phyloP scores from a whole-genome alignment of 1,140 invertebrate genomes.

The Caenorhabditis brenneri region DNA sequence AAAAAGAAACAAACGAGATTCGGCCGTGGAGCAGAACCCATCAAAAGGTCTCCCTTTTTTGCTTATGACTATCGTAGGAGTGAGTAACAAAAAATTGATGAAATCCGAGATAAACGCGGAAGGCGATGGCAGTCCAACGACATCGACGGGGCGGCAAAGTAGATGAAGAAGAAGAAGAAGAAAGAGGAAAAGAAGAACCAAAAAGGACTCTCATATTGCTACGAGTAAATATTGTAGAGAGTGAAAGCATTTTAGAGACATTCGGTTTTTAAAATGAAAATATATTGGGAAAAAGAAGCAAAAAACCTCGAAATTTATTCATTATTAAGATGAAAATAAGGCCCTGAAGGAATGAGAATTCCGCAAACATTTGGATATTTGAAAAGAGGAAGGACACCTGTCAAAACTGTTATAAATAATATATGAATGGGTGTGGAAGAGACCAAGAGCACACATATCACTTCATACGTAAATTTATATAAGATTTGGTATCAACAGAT shows the following conservation, averaged over 20 bases:
- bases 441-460: background rate
- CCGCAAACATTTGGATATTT: background rate
- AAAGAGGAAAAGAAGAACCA: background rate
- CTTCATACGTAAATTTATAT: background rate
- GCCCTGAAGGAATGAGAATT: background rate
- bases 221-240: constrained; percentile 24
- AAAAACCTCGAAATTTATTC: background rate
- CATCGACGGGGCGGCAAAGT: background rate
- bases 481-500: background rate
- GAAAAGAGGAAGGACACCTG: constrained; percentile 18
- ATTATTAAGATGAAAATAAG: constrained; percentile 27
- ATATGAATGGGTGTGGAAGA: constrained; percentile 11
- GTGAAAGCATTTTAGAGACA: background rate
- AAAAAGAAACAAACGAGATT: constrained; percentile 37
- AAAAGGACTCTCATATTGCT: constrained; percentile 36
- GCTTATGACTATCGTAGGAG: constrained; percentile 33
- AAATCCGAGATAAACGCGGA: constrained; percentile 41
- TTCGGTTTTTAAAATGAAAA: constrained; percentile 20
- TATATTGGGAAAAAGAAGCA: background rate
- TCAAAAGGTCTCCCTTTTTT: background rate
- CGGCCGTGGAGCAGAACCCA: background rate
- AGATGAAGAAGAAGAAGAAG: background rate
- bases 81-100: constrained; percentile 41
- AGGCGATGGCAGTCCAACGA: background rate
- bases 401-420: constrained; percentile 39